Evolutionary conservation across 2,888 invertebrate species (phyloP), one percentile per base, ranked within the genome.

Genomic region (Zaprionus bogoriensis): DNA sequence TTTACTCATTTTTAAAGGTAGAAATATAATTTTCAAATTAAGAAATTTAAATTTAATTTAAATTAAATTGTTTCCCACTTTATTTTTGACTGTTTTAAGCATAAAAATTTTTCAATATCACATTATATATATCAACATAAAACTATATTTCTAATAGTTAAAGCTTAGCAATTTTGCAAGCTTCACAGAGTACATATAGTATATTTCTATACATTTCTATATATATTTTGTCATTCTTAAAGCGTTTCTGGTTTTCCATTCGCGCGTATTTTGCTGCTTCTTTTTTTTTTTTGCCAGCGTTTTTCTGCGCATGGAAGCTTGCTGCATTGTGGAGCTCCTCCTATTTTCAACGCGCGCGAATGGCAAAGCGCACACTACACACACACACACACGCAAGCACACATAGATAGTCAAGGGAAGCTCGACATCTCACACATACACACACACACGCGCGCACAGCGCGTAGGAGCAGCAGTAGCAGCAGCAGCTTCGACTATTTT

Each of bases 281-380:
- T 61, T 58, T 44, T 60, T 47, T 47, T 38, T 10, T 12, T 27
- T 41, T 64, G 60, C n/a, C n/a, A 12, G 10, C 47, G 36, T 44
- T 48, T 42, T 45, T 48, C 87, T 82, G 82, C 82, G 82, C 82
- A 82, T 82, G 81, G 63, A 83, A 82, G 75, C 81, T 77, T 86
- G 75, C 70, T 62, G 69, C 72, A 66, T 53, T 50, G n/a, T n/a
- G 62, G 87, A 76, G 88, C 89, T 88, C 88, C 88, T 89, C 88
- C 88, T 89, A 88, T 87, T 88, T 88, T 87, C 74, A 76, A 72
- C 85, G 81, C 88, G 81, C 88, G 81, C 88, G 88, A 88, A 89
- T 88, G 86, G 87, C 79, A 66, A 74, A 72, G 74, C 80, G 74
- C 67, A 79, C 75, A 71, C 70, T 72, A 74, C 62, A 68, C 59